Conservation (phyloP, 2,888 invertebrate species). For the Syrista parreyssii region DNA sequence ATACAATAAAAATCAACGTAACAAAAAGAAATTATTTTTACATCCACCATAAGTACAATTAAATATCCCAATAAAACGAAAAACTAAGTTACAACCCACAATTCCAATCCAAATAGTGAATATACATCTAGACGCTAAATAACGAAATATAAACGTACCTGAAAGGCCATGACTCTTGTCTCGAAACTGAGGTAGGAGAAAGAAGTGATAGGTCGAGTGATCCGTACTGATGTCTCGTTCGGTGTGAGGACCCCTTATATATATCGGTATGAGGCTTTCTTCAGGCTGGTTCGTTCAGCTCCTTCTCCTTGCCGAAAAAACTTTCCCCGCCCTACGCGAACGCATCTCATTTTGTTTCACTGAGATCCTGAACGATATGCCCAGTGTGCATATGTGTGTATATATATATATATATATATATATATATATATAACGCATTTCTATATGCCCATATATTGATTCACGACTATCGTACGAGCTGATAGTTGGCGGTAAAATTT, state of each 20-base stretch:
- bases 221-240: slow-evolving; percentile 8
- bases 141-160: neutral
- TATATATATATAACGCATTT: too few relatives aligned
- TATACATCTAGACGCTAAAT: neutral
- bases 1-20: too few relatives aligned
- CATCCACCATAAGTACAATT: neutral
- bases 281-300: neutral
- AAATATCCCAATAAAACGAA: neutral
- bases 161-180: slow-evolving; percentile 5
- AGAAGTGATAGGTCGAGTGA: slow-evolving; percentile 4
- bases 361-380: neutral
- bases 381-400: neutral
- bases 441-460: too few relatives aligned
- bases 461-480: too few relatives aligned
- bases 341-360: neutral
- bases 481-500: neutral
- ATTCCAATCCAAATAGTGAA: neutral
- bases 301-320: neutral
- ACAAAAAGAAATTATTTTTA: neutral
- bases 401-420: neutral
- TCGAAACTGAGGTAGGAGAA: neutral
- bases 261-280: slow-evolving; percentile 9
- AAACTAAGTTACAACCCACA: neutral
- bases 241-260: neutral
- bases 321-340: slow-evolving; percentile 12